Evolutionary conservation across 2,113 vertebrate species (phyloP), one percentile per base, ranked within the genome.

Genomic region (Lontra canadensis): DNA sequence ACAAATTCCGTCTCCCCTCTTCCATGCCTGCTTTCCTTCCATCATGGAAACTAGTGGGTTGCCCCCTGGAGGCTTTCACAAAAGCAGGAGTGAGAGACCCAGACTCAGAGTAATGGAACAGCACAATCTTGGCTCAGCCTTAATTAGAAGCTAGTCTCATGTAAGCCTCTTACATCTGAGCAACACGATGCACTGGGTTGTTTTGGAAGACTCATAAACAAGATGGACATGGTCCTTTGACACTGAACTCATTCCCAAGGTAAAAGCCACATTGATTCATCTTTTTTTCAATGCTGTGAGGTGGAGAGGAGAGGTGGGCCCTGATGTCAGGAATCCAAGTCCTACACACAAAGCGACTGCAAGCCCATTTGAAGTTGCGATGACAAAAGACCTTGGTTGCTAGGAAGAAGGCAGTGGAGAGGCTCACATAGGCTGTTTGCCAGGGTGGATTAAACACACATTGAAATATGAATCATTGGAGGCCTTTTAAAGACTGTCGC

Each of bases 311-410:
- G 92, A 88, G 0, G 4, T 17, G 79, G 91, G 18, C 0, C 42
- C 95, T 63, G 21, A 82, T 79, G 81, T 88, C 94, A 78, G 67
- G 80, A 97, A 79, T 94, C 59, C 0, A 42, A 94, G 78, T 61
- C 94, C 52, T 63, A 95, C 69, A 15, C 0, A n/a, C 26, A 76
- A 78, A 86, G 90, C 1, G 20, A 82, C 49, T 39, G 29, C 9
- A 44, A 97, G 39, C 84, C 94, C 95, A 67, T 94, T 85, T n/a
- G 86, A 52, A 88, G 81, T 61, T 89, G 81, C 74, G 85, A 90
- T 76, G 85, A 95, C 95, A 96, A 96, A 97, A 97, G 97, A 90
- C 98, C 97, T 99, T 98, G 97, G 98, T 98, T 98, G 98, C 98
- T 98, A 98, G 98, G 98, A 98, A 95, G 97, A 98, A 94, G 82